These are phyloP conservation scores for Leptoteleia sp. DNA, from an alignment of 1,140 invertebrate genomes.

Conservation along the genomic window DNA sequence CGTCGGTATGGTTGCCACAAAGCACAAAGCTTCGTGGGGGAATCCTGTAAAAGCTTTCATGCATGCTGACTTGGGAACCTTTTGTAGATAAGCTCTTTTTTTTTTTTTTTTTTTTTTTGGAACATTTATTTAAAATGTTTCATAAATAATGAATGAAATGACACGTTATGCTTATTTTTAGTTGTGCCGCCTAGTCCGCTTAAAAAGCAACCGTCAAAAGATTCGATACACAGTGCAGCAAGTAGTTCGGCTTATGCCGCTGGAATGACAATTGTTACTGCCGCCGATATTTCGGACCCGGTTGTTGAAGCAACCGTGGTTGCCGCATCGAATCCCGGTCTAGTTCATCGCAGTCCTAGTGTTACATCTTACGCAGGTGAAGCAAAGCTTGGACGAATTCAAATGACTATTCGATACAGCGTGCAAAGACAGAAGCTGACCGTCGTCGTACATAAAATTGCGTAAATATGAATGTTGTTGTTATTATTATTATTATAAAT, in stretches of 20 bases:
- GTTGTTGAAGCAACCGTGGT: slow-evolving; percentile 73
- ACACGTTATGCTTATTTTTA: slow-evolving; percentile 47
- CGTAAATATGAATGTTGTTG: slow-evolving; percentile 83
- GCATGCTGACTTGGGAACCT: no score
- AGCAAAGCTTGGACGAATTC: slow-evolving; percentile 88
- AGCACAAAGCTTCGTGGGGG: no score
- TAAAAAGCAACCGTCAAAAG: slow-evolving; percentile 76
- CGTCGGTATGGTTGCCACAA: no score
- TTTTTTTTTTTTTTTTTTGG: no score
- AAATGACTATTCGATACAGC: slow-evolving; percentile 93
- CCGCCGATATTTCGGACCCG: slow-evolving; percentile 56
- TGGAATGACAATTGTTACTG: slow-evolving; percentile 60
- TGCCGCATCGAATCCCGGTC: slow-evolving; percentile 63
- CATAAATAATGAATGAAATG: no score
- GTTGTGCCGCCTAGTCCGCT: slow-evolving; percentile 73
- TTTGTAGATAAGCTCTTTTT: no score
- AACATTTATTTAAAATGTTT: no score
- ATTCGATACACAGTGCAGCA: slow-evolving; percentile 76
- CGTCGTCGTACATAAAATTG: slow-evolving; percentile 92
- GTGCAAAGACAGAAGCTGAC: slow-evolving; percentile 89
- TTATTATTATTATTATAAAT: neutral
- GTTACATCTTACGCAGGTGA: slow-evolving; percentile 84
- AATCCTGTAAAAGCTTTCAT: no score
- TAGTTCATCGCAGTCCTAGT: slow-evolving; percentile 78
- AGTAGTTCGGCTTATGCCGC: slow-evolving; percentile 63